These are phyloP conservation scores for Malacoraja senta DNA, from an alignment of 2,797 vertebrate species.

Conservation along the genomic window DNA sequence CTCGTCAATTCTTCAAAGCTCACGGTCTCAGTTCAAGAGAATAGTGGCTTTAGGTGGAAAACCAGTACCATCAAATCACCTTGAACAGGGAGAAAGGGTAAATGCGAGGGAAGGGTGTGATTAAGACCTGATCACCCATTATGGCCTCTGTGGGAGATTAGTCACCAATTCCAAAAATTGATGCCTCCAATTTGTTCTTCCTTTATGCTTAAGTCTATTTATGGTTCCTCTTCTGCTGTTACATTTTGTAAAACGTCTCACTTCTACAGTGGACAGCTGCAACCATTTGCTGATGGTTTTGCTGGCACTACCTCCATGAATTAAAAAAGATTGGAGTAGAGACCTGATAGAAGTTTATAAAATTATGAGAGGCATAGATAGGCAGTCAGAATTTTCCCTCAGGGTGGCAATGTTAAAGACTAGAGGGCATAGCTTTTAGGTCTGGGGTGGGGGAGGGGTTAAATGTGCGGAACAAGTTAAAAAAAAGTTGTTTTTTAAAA, in stretches of 20 bases:
- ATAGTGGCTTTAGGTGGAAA: neutral
- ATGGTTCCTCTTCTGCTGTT: slow-evolving; percentile 1
- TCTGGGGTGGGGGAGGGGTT: too few species aligned
- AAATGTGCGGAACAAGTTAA: too few species aligned
- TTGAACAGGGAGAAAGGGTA: neutral
- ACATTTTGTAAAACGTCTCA: slow-evolving; percentile 2
- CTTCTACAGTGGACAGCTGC: neutral
- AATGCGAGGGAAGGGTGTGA: neutral
- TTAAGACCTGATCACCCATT: neutral
- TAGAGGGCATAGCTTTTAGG: too few species aligned
- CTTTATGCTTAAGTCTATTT: neutral
- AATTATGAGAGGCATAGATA: too few species aligned
- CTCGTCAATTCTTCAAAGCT: neutral
- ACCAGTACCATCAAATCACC: neutral
- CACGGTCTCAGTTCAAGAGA: neutral
- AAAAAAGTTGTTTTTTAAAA: too few species aligned
- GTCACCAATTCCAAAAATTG: slow-evolving; percentile 6
- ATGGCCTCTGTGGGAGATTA: neutral
- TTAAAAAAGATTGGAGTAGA: too few species aligned
- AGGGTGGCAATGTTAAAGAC: too few species aligned
- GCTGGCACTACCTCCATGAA: neutral
- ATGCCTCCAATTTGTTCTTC: neutral
- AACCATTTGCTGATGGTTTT: neutral
- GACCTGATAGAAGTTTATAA: too few species aligned
- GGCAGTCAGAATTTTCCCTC: too few species aligned